Conservation (phyloP, 2,888 invertebrate genomes). For the Amphipoea lucens region DNA sequence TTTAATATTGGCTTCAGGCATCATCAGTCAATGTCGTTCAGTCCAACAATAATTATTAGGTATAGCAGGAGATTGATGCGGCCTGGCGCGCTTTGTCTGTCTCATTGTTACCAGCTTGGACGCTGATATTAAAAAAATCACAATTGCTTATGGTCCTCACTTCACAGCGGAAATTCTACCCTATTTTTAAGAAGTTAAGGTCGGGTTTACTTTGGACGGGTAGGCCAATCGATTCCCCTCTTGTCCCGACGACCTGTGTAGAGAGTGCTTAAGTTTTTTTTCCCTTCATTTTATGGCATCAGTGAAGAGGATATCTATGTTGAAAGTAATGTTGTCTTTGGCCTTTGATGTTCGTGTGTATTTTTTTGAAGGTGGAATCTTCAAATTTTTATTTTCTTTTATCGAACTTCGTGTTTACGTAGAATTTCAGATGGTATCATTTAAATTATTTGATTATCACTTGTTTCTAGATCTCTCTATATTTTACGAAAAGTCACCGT, state of each 20-base stretch:
- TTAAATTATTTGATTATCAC: not conserved
- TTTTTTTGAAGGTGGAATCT: conserved; percentile 20
- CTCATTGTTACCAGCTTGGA: conserved; percentile 69
- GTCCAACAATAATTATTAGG: conserved; percentile 69
- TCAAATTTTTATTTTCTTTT: not conserved
- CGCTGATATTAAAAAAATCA: conserved; percentile 71
- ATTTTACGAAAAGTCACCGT: too few relatives aligned
- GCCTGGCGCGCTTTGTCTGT: conserved; percentile 70
- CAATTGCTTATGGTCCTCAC: conserved; percentile 49
- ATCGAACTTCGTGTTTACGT: not conserved
- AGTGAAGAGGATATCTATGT: conserved; percentile 50
- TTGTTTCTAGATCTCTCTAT: too few relatives aligned
- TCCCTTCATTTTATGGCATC: conserved; percentile 46
- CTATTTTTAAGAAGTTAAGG: fast-evolving
- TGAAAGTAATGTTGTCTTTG: conserved; percentile 46
- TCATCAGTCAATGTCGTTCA: conserved; percentile 73
- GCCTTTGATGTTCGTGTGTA: conserved; percentile 34
- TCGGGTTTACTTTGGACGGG: not conserved
- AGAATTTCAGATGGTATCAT: not conserved
- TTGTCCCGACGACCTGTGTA: conserved; percentile 48
- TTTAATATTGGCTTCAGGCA: conserved; percentile 67
- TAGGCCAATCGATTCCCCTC: conserved; percentile 55
- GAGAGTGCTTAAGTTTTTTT: conserved; percentile 54
- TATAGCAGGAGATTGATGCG: conserved; percentile 72
- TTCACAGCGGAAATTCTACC: not conserved